phyloP scores from a whole-genome alignment of 2,113 vertebrate species.

The Oryzias javanicus region DNA sequence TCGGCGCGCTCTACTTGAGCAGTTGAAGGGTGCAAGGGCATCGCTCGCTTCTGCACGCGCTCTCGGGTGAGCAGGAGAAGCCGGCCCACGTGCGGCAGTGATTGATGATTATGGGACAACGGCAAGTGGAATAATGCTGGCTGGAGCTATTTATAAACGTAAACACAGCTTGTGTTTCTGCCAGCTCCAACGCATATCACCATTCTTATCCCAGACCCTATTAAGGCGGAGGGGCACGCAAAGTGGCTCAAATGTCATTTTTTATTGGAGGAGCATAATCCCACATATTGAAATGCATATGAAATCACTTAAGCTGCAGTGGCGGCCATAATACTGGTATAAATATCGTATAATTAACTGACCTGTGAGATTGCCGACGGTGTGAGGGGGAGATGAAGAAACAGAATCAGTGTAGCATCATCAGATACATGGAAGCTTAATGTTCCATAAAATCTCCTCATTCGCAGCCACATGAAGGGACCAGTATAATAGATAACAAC shows the following conservation, averaged over 20 bases:
- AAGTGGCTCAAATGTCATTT: slow-evolving; percentile 53
- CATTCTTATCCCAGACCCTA: slow-evolving; percentile 61
- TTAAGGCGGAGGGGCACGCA: slow-evolving; percentile 52
- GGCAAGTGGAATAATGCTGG: slow-evolving; percentile 73
- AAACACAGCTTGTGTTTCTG: slow-evolving; percentile 66
- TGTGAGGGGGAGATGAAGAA: slow-evolving; percentile 42
- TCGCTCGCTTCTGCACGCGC: slow-evolving; percentile 42
- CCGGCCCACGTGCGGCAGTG: slow-evolving; percentile 47
- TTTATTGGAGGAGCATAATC: slow-evolving; percentile 48
- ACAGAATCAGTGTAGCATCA: slow-evolving; percentile 30
- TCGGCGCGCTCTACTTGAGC: slow-evolving; percentile 47
- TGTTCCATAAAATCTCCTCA: slow-evolving; percentile 72
- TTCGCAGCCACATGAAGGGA: slow-evolving; percentile 62
- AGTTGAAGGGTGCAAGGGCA: slow-evolving; percentile 63
- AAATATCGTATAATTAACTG: slow-evolving; percentile 62
- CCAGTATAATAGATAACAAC: slow-evolving; percentile 65
- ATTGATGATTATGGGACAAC: slow-evolving; percentile 79
- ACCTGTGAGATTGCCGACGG: slow-evolving; percentile 32
- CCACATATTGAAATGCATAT: slow-evolving; percentile 50
- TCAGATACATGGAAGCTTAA: slow-evolving; percentile 58
- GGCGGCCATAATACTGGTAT: slow-evolving; percentile 47
- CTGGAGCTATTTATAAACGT: slow-evolving; percentile 80
- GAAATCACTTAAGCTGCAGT: slow-evolving; percentile 42
- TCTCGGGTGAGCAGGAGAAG: slow-evolving; percentile 55
- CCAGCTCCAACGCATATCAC: slow-evolving; percentile 64